phyloP scores from a whole-genome alignment of 2,888 invertebrate species.

The Diadegma fenestrale region DNA sequence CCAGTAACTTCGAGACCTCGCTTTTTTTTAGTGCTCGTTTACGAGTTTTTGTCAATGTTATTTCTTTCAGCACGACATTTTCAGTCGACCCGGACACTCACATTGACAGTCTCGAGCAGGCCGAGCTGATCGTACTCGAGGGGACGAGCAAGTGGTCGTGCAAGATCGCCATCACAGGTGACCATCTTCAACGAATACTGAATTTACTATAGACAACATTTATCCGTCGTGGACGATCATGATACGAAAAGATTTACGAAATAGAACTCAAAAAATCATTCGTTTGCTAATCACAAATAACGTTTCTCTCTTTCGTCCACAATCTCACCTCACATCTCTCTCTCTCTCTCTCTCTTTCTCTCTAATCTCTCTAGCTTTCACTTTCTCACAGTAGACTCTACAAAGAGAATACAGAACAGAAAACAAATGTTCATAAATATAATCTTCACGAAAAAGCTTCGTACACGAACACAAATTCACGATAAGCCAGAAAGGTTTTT shows the following conservation, averaged over 20 bases:
- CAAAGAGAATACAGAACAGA: slow-evolving; percentile 7
- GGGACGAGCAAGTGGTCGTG: slow-evolving; percentile 99
- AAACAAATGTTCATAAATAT: not conserved
- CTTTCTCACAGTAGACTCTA: slow-evolving; percentile 34
- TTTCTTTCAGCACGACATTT: slow-evolving; percentile 95
- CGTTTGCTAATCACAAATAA: slow-evolving; percentile 61
- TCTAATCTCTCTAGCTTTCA: slow-evolving; percentile 46
- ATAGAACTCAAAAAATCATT: slow-evolving; percentile 39
- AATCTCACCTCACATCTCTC: slow-evolving; percentile 63
- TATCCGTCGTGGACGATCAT: not conserved
- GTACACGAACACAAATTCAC: not conserved
- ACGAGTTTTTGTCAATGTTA: slow-evolving; percentile 80
- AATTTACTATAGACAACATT: slow-evolving; percentile 42
- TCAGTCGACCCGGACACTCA: slow-evolving; percentile 98
- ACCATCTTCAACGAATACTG: slow-evolving; percentile 75
- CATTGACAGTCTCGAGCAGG: slow-evolving; percentile 98
- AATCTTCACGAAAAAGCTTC: not conserved
- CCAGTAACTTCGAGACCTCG: not conserved
- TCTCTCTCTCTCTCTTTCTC: slow-evolving; percentile 38
- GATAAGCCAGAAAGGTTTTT: not conserved
- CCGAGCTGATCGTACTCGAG: slow-evolving; percentile 98
- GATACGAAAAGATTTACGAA: slow-evolving; percentile 20
- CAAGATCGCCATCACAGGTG: slow-evolving; percentile 99
- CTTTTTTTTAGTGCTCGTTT: slow-evolving; percentile 75
- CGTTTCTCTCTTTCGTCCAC: slow-evolving; percentile 58